Evolutionary conservation across 2,888 invertebrate species (phyloP).

Genomic region (Dynastes tityus): DNA sequence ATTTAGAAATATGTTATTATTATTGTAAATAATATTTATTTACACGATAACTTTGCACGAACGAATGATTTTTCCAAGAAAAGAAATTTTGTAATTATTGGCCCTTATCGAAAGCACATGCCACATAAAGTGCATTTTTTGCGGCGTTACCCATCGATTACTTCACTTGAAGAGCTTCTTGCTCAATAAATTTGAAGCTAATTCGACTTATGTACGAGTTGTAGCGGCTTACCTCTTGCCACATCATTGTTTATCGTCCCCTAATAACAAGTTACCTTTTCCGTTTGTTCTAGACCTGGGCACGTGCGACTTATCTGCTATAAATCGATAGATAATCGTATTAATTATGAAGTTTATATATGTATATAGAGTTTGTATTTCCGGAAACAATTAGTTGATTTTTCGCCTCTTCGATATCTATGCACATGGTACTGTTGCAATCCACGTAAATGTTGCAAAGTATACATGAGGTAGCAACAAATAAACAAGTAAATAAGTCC

Average conservation of each 20-base stretch:
- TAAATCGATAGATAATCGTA: conserved; percentile 21
- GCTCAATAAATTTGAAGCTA: conserved; percentile 18
- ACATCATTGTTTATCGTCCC: neutral
- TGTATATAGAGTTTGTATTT: conserved; percentile 1
- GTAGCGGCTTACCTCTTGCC: conserved; percentile 8
- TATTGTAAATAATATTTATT: no score
- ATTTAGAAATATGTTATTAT: no score
- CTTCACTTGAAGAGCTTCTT: neutral
- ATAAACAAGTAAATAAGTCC: neutral
- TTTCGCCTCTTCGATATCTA: neutral
- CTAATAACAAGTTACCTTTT: neutral
- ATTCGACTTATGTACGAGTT: neutral
- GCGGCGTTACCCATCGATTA: neutral
- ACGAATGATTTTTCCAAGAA: no score
- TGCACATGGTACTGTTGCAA: no score
- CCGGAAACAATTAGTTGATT: conserved; percentile 35
- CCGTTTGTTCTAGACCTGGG: neutral
- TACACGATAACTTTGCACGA: no score
- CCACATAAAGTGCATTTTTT: neutral
- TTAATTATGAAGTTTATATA: conserved; percentile 10
- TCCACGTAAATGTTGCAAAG: neutral
- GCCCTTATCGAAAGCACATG: neutral
- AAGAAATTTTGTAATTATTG: no score
- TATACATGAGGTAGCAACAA: neutral
- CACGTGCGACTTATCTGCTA: conserved; percentile 26